Percentiles rank a stretch among this genome's conserved stretches.
Conservation (phyloP, 2,797 vertebrate species). For the Falco berigora region DNA sequence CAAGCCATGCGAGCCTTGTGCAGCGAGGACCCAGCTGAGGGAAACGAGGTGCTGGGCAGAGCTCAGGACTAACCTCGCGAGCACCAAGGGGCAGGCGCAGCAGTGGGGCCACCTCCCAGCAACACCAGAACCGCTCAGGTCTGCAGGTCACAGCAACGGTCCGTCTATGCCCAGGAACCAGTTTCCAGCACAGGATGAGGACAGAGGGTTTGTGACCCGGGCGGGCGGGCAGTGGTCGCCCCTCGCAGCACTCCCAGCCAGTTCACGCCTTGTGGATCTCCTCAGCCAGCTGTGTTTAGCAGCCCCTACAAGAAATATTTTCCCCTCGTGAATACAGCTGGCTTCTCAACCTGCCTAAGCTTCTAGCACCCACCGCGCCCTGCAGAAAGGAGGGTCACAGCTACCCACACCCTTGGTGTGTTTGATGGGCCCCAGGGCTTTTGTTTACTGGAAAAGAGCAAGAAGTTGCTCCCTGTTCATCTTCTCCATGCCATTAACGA, state of each 20-base stretch:
- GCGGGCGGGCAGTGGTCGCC: neutral
- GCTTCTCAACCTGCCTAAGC: neutral
- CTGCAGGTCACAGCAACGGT: neutral
- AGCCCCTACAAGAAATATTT: neutral
- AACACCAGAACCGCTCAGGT: neutral
- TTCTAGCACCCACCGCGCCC: neutral
- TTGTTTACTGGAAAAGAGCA: neutral
- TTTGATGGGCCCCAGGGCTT: neutral
- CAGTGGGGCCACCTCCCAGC: neutral
- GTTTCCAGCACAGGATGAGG: neutral
- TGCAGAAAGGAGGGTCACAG: neutral
- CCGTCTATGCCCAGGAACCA: neutral
- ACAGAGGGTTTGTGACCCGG: neutral
- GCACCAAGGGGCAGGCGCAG: neutral
- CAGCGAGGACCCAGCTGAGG: neutral
- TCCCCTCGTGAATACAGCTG: neutral
- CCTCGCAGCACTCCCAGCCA: neutral
- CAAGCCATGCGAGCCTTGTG: neutral
- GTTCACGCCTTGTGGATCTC: rapidly evolving
- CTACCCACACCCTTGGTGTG: neutral
- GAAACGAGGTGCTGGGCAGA: neutral
- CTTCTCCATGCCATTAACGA: neutral
- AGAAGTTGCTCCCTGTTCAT: neutral
- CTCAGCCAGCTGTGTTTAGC: neutral
- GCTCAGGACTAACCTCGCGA: neutral